Base-by-base conservation (phyloP, 2,888 invertebrate species). In the Ochropacha duplaris region DNA sequence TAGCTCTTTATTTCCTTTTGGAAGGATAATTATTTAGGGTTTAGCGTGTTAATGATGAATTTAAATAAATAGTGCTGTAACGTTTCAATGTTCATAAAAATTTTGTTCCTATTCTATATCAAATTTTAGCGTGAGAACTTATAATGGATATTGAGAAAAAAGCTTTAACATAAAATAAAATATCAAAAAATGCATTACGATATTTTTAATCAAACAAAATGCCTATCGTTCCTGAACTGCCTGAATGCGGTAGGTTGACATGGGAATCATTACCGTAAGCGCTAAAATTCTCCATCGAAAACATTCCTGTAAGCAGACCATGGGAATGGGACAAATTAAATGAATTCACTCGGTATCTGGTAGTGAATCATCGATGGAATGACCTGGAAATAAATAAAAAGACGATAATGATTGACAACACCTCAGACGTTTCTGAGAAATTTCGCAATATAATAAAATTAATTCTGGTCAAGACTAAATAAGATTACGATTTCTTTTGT, bases 271-370 rank as follows among this genome's bases (percentile, higher is more conserved):
- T 57, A 60, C 57, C 60, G 63, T 63, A 71, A 79, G 81, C 82
- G 83, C 79, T 76, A 76, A 81, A 77, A 83, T 85, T 85, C 83
- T 78, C 74, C 67, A 74, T 67, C 69, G 67, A 74, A 71, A 71
- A 71, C 71, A 84, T 81, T 68, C 77, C 78, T 76, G 71, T 70
- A 76, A 75, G 72, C 74, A 71, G 71, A 68, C 72, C 86, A 82
- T 88, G 90, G 86, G 90, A 90, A 88, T 85, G 76, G 68, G 72
- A 75, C 87, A 81, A 86, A 88, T 90, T 87, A 89, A 79, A 68
- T 69, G 69, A 65, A 71, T 71, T 68, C 63, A 56, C 54, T 19
- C 22, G 52, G 55, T 19, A 19, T 55, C 49, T 16, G 26, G 9
- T 28, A n/a, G 22, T 55, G 44, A 55, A 14, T 55, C 55, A 55